Base-by-base conservation (phyloP, 2,113 vertebrate species). In the Pseudorasbora parva region DNA sequence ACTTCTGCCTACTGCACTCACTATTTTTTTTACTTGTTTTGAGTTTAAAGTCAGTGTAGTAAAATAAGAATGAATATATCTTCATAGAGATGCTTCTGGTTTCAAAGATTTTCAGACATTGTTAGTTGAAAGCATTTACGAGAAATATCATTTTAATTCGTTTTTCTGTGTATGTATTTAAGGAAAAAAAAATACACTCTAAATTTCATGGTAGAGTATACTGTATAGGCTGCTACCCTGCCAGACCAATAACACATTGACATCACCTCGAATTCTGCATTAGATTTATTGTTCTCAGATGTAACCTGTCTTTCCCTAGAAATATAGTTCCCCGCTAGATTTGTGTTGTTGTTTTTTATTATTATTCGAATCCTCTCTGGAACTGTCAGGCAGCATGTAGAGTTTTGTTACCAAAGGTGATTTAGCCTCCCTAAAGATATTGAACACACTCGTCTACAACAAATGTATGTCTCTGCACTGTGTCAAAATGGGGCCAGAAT, bases 351-450 rank as follows among this genome's bases (percentile, higher is more conserved):
- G 47, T 15, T 49, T 15, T 71, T 15, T 47, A 25, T 21, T n/a
- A 72, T 72, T 72, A 41, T 45, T 47, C 7, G n/a, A 72, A 72
- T 25, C 41, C 68, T 72, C 68, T 72, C 68, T 45, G 41, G 41
- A 81, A 57, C 47, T 41, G 47, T 23, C 14, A 71, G 33, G 25
- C 11, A 74, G 23, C 10, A 10, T 21, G n/a, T 72, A 14, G 17
- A 57, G 51, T 54, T 73, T 17, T 45, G 68, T 49, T 62, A 9
- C 33, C 37, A 8, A 81, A 81, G 47, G 54, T 57, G 57, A 66
- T 83, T 56, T 69, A 68, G 15, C 76, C n/a, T 56, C 47, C 74
- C 74, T 47, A 25, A 57, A 57, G 62, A 69, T 78, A 57, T n/a
- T 23, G 15, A 51, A 84, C 17, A 37, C 76, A 43, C 43, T 81